These are phyloP conservation scores for Eurypyga helias DNA, from an alignment of 2,113 vertebrate genomes.

Conservation along the genomic window DNA sequence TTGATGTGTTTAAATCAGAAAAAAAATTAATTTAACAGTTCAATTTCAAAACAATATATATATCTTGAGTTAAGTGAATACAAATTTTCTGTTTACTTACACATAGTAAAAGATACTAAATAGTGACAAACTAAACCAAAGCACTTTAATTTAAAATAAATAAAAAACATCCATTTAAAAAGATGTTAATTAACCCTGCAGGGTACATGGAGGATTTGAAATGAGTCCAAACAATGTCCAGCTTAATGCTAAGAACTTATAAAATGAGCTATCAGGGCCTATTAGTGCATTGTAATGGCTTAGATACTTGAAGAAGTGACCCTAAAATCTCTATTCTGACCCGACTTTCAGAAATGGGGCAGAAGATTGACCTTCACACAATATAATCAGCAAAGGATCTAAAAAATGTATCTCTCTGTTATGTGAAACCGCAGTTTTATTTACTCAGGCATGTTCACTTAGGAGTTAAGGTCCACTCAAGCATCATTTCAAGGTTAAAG, in stretches of 20 bases:
- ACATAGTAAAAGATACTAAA: neutral
- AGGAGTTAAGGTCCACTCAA: slow-evolving; percentile 74
- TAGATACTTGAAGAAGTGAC: slow-evolving; percentile 77
- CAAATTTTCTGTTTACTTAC: neutral
- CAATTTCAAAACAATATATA: neutral
- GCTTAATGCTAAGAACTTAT: slow-evolving; percentile 68
- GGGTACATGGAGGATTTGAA: slow-evolving; percentile 61
- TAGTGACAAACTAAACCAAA: slow-evolving; percentile 1
- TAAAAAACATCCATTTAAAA: slow-evolving; percentile 12
- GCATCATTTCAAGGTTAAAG: slow-evolving; percentile 73
- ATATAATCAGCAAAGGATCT: slow-evolving; percentile 81
- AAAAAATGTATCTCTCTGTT: slow-evolving; percentile 84
- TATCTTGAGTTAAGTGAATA: neutral
- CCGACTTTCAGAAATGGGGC: slow-evolving; percentile 71
- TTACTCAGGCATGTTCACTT: slow-evolving; percentile 77
- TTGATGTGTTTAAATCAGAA: neutral
- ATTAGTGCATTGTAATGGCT: slow-evolving; percentile 78
- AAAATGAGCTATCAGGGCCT: slow-evolving; percentile 76
- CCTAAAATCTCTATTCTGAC: slow-evolving; percentile 77
- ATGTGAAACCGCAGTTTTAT: slow-evolving; percentile 76
- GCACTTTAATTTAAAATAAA: slow-evolving; percentile 19
- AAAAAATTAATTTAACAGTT: neutral
- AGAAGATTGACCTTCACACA: slow-evolving; percentile 72
- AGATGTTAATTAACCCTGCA: slow-evolving; percentile 68
- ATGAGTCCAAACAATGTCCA: slow-evolving; percentile 63